A percentile compares a stretch with the other conserved stretches of the same genome.
phyloP scores from a whole-genome alignment of 2,797 vertebrate genomes.

The Prionace glauca region DNA sequence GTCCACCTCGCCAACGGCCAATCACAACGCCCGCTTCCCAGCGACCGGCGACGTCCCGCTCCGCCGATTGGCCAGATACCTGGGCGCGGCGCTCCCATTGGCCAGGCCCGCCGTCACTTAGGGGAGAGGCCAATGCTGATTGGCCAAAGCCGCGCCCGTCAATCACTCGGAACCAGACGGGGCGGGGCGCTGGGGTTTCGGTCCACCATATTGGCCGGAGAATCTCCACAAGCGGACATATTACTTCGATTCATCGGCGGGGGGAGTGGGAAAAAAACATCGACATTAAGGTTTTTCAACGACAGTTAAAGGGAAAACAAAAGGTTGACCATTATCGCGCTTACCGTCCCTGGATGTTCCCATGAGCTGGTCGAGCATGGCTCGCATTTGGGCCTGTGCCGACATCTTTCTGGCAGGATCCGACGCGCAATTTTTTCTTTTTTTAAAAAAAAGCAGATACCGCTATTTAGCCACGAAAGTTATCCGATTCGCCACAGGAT shows the following conservation, averaged over 20 bases:
- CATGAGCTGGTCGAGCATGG: conserved; percentile 98
- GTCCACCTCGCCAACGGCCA: not conserved
- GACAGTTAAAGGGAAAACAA: not conserved
- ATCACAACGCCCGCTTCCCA: not conserved
- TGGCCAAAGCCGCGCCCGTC: not conserved
- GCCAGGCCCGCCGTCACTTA: not conserved
- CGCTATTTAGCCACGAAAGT: not conserved
- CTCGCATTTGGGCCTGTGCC: conserved; percentile 97
- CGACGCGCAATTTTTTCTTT: not conserved
- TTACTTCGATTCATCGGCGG: not conserved
- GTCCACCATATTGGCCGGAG: conserved; percentile 26
- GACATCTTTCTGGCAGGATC: conserved; percentile 66
- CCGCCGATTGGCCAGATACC: not conserved
- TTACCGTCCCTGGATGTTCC: conserved; percentile 94
- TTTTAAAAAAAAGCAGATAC: not conserved
- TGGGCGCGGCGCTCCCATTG: not conserved
- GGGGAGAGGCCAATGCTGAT: not conserved
- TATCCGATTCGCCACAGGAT: not conserved
- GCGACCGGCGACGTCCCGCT: not conserved
- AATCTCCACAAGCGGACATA: not conserved
- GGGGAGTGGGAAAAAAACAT: not conserved
- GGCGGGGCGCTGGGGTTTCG: not conserved
- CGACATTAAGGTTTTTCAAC: not conserved
- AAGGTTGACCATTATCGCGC: conserved; percentile 40
- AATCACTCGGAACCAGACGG: not conserved